Conservation (phyloP, 2,113 vertebrate genomes). For the Nesospiza acunhae region DNA sequence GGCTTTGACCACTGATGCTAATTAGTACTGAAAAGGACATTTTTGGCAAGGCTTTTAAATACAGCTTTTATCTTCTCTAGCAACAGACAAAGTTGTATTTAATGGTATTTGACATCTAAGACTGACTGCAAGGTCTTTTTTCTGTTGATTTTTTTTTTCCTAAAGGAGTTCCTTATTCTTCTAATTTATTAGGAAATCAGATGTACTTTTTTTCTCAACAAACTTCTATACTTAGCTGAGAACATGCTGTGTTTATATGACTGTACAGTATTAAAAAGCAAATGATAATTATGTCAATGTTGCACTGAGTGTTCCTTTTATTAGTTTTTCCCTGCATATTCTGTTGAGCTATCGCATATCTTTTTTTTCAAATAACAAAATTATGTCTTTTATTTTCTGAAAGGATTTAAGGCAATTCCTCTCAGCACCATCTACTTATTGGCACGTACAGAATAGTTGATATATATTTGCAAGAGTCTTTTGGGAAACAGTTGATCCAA, state of each 20-base stretch:
- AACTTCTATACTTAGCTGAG: neutral
- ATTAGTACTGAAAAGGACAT: conserved; percentile 80
- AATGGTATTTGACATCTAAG: conserved; percentile 61
- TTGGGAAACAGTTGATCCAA: neutral
- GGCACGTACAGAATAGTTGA: neutral
- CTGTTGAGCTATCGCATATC: neutral
- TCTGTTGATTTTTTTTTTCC: neutral
- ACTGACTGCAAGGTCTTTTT: conserved; percentile 60
- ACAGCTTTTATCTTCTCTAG: conserved; percentile 72
- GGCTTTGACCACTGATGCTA: conserved; percentile 72
- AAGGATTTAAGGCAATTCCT: neutral
- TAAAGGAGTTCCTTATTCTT: neutral
- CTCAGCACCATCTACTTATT: neutral
- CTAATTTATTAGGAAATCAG: neutral
- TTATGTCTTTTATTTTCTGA: neutral
- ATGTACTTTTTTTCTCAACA: neutral
- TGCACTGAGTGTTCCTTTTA: neutral
- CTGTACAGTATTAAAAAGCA: neutral
- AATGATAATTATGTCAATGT: neutral
- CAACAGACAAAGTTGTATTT: conserved; percentile 54
- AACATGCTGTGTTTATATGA: neutral
- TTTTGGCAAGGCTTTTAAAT: conserved; percentile 74
- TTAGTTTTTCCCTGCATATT: neutral
- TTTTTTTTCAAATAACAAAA: neutral
- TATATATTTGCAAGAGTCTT: neutral